phyloP scores from a whole-genome alignment of 2,888 invertebrate genomes.

The Caenorhabditis japonica region DNA sequence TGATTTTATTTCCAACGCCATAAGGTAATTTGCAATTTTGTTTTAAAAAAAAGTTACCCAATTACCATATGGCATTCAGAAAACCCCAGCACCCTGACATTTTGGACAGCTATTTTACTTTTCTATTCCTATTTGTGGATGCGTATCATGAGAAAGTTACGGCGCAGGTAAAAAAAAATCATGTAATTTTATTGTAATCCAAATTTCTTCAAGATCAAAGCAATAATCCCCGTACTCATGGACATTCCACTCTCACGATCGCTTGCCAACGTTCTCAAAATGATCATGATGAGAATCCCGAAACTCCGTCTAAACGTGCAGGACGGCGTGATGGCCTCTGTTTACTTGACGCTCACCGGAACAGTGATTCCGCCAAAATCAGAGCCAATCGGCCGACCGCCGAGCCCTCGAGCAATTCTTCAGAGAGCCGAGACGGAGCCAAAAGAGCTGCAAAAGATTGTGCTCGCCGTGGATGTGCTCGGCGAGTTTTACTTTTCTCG shows the following conservation, averaged over 20 bases:
- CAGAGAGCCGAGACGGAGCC: constrained; percentile 65
- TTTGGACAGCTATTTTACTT: constrained; percentile 88
- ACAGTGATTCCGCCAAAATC: constrained; percentile 65
- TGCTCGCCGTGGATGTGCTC: constrained; percentile 91
- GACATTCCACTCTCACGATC: constrained; percentile 87
- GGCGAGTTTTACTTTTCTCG: constrained; percentile 85
- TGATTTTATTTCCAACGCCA: constrained; percentile 11
- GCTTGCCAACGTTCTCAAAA: constrained; percentile 90
- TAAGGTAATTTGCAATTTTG: constrained; percentile 10
- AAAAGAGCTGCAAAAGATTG: constrained; percentile 87
- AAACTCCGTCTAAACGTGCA: constrained; percentile 90
- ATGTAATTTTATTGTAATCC: too few relatives aligned
- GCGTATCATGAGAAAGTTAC: constrained; percentile 84
- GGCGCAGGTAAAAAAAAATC: constrained; percentile 63
- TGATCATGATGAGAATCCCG: constrained; percentile 90
- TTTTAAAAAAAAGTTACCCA: neutral
- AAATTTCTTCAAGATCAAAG: constrained; percentile 81
- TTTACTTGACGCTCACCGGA: constrained; percentile 81
- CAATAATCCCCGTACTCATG: constrained; percentile 91
- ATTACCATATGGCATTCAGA: too few relatives aligned
- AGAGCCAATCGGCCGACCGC: constrained; percentile 64
- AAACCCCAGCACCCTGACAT: constrained; percentile 80
- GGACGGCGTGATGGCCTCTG: constrained; percentile 90
- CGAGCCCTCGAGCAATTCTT: constrained; percentile 52
- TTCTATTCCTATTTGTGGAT: constrained; percentile 90